Evolutionary conservation across 2,113 vertebrate species (phyloP), one percentile per base, ranked within the genome.

Genomic region (Hylia prasina): DNA sequence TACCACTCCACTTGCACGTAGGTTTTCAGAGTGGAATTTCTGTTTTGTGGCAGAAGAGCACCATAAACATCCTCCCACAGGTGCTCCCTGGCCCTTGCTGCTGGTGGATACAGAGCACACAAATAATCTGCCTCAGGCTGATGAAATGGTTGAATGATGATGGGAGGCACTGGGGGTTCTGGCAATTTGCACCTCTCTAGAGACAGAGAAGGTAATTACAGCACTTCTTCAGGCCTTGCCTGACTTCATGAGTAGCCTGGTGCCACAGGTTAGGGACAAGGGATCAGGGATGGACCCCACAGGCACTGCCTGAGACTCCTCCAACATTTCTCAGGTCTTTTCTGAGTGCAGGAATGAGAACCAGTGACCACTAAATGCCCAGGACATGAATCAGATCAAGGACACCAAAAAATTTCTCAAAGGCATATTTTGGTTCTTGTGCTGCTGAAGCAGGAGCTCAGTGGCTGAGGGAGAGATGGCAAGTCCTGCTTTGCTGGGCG

Each of bases 21-120:
- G 88, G 92, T 90, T 95, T 95, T 94, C 82, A 92, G 77, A 96
- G 72, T 21, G 12, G 89, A 94, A 97, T 97, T 97, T 96, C 91
- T 95, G 65, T 90, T 58, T 90, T 42, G 22, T 56, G 60, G 76
- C 90, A 97, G 86, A 98, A 87, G 80, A 93, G 61, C 86, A 92
- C 79, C 92, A 86, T 75, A 95, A 92, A 72, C 64, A 91, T 88
- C 79, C 79, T 91, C 86, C 73, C 77, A 66, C 77, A 27, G 50
- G 33, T 79, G 60, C 63, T 93, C 87, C 53, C 85, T 90, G 85
- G 21, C 63, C 93, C 91, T 88, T 60, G 35, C 15, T 3, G 4
- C 54, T 75, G 72, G 44, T 14, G 4, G 64, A 56, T 81, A 51
- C 64, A 51, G 47, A 82, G 75, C 68, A 80, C 56, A 91, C 42